These are phyloP conservation scores for Bombus cullumanus DNA, from an alignment of 1,140 invertebrate genomes.

Conservation along the genomic window DNA sequence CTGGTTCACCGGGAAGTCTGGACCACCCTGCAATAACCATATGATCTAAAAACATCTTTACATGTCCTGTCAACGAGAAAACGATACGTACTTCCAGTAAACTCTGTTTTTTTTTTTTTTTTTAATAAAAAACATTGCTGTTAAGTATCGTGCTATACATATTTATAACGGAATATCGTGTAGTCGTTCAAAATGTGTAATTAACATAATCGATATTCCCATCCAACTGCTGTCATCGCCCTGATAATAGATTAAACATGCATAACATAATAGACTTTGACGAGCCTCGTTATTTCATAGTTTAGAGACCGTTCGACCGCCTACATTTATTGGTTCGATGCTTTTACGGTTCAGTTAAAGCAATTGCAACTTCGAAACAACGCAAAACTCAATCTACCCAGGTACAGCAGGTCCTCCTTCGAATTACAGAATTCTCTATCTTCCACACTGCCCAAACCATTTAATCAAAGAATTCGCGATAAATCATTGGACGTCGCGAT, in stretches of 20 bases:
- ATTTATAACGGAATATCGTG: neutral
- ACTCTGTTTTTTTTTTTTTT: too few relatives aligned
- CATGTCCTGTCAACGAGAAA: constrained; percentile 8
- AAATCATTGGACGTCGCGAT: neutral
- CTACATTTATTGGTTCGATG: neutral
- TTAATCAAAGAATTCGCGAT: neutral
- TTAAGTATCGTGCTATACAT: neutral
- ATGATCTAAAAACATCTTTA: constrained; percentile 55
- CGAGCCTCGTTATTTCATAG: neutral
- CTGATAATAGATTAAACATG: neutral
- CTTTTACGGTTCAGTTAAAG: neutral
- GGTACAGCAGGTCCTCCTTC: too few relatives aligned
- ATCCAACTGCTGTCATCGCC: neutral
- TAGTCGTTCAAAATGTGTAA: neutral
- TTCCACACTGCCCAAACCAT: neutral
- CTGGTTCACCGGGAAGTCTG: constrained; percentile 77
- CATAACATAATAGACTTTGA: neutral
- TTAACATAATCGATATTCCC: constrained; percentile 4
- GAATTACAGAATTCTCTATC: neutral
- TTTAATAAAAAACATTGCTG: neutral
- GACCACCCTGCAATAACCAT: constrained; percentile 76
- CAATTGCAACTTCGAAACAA: neutral
- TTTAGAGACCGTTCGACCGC: neutral
- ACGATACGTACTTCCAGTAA: constrained; percentile 28
- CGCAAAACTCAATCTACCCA: neutral